Base-by-base conservation (phyloP, 2,888 invertebrate species). In the Pterostichus niger region DNA sequence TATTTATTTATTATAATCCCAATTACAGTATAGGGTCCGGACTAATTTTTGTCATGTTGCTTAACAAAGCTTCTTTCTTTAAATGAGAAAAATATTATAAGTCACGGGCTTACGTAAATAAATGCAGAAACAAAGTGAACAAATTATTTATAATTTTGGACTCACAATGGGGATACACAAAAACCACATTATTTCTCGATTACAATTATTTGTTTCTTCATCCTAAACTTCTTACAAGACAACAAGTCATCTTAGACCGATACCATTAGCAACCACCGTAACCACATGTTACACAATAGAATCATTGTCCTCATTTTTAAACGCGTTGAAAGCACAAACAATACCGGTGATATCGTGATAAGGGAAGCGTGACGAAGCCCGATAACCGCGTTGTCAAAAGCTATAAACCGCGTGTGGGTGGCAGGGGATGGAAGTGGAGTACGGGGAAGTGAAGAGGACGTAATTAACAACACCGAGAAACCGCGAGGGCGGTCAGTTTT, bases 371-470 rank as follows among this genome's bases (percentile, higher is more conserved):
- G 33, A 35, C 33, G 64, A 13, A 33, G 64, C 31, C 35, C n/a
- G 35, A 64, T 64, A 64, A 64, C 64, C 13, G 33, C 33, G 31
- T n/a, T 64, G 64, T 64, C 31, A 59, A 31, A 59, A 59, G 24
- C 24, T 59, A 49, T 49, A 40, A 59, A 59, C 59, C 59, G 31
- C 59, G 31, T 59, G 24, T 31, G 59, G 24, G 4, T 31, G 59
- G 31, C 5, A 49, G 10, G 2, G 49, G 49, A 9, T 3, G 24
- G 49, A n/a, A 49, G 49, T 49, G 11, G 49, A 13, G 4, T 5
- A 49, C 0, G 49, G 13, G 11, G 49, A 49, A 49, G 40, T 9
- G 13, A 49, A 6, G 13, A 13, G 49, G 49, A 49, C 13, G 49
- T 49, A 49, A 49, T 49, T 49, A 49, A 49, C 49, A 49, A 2